Base-by-base conservation (phyloP, 2,888 invertebrate species). In the Sminthurinus aureus region DNA sequence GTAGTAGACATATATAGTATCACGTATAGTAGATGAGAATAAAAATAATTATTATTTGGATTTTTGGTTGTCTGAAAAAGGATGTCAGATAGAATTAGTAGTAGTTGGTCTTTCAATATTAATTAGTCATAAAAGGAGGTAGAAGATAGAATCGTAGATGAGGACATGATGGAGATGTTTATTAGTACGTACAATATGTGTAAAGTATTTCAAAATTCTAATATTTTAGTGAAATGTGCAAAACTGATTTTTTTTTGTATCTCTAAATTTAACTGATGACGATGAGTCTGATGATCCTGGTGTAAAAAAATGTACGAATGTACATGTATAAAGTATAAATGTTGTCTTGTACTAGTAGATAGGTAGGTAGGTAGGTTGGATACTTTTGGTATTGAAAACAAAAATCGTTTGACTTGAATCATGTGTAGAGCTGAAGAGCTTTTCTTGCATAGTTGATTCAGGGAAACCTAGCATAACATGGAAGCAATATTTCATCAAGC, bases 251-350 rank as follows among this genome's bases (percentile, higher is more conserved):
- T 24, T 22, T 22, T 71, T 0, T 24, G 8, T 1, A 15, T 24
- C 24, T 20, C 71, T 71, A 71, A 26, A 71, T 71, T 71, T 71
- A 71, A 24, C 71, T 71, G 71, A 71, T 71, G 71, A 71, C 71
- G 71, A 26, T 24, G 13, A 8, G 24, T 26, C 9, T 24, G 24
- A 71, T 20, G 71, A 58, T 24, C 24, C 24, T 18, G 0, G 15
- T 71, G 20, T 26, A 74, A 24, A 74, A 20, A 74, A 74, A 24
- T 26, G 74, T 74, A 74, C 24, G 74, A 13, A 11, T 13, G 15
- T 58, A 13, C 13, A 52, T 13, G 52, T 52, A 52, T 13, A 52
- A 52, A n/a, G 2, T 58, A 11, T 58, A 58, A 58, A 38, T 38
- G 38, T 38, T 38, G 38, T 38, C 6, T 38, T 4, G 38, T 38